Evolutionary conservation across 2,888 invertebrate genomes (phyloP).

Genomic region (Pseudanteris insignis): DNA sequence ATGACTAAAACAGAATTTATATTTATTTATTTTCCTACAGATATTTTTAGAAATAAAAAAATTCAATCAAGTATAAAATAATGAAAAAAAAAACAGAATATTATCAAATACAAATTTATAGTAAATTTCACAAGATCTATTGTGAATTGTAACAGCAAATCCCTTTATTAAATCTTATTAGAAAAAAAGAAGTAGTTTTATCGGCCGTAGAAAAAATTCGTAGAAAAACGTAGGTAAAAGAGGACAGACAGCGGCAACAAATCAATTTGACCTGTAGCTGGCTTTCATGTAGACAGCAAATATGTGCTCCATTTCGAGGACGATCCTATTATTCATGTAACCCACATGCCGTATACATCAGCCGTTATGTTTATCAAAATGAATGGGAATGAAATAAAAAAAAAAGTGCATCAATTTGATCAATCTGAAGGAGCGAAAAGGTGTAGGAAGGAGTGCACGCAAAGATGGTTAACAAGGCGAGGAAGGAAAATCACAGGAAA

Average conservation of each 20-base stretch:
- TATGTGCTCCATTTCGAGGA: constrained; percentile 18
- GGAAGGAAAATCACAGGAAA: constrained; percentile 15
- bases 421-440: constrained; percentile 6
- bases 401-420: constrained; percentile 28
- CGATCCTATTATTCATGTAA: constrained; percentile 33
- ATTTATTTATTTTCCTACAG: too few relatives aligned
- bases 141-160: too few relatives aligned
- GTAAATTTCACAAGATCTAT: too few relatives aligned
- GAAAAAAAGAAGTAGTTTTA: too few relatives aligned
- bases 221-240: too few relatives aligned
- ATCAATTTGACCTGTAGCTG: constrained; percentile 30
- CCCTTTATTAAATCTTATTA: too few relatives aligned
- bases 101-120: too few relatives aligned
- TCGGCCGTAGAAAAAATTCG: too few relatives aligned
- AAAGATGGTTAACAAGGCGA: neutral
- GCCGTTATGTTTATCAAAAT: constrained; percentile 24
- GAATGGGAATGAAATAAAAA: constrained; percentile 23
- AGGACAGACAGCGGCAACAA: constrained; percentile 26
- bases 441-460: neutral
- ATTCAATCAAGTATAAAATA: too few relatives aligned
- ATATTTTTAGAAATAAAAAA: too few relatives aligned
- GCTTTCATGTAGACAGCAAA: constrained; percentile 24
- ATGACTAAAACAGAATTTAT: too few relatives aligned
- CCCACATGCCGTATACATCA: constrained; percentile 19
- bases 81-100: too few relatives aligned